Percentiles rank a stretch among this genome's conserved stretches.
Conservation (phyloP, 1,140 invertebrate genomes). For the Tribolium madens region DNA sequence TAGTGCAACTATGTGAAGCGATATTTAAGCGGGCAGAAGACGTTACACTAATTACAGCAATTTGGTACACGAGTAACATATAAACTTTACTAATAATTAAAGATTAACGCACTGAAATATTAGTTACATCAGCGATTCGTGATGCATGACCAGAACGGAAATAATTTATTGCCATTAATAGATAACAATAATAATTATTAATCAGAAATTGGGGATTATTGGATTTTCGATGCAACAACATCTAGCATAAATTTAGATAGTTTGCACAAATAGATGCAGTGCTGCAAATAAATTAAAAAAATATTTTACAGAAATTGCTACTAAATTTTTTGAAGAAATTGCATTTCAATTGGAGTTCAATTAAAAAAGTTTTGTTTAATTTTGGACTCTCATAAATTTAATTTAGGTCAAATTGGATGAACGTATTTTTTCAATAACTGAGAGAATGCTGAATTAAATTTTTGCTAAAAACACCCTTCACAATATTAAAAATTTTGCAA, state of each 20-base stretch:
- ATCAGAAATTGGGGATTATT: not conserved
- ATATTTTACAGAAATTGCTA: too few relatives aligned
- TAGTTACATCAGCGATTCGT: not conserved
- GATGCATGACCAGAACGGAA: constrained; percentile 10
- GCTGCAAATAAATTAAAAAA: too few relatives aligned
- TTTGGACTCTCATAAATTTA: too few relatives aligned
- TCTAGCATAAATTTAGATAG: too few relatives aligned
- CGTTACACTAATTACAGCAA: constrained; percentile 44
- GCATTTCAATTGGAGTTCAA: too few relatives aligned
- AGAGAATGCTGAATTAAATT: too few relatives aligned
- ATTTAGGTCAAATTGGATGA: too few relatives aligned
- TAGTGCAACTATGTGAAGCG: constrained; percentile 39
- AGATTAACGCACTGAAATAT: constrained; percentile 41
- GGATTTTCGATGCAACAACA: not conserved
- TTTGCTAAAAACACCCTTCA: too few relatives aligned
- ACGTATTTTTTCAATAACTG: too few relatives aligned
- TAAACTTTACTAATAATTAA: constrained; percentile 41
- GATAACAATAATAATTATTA: constrained; percentile 12
- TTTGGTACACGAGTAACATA: constrained; percentile 25
- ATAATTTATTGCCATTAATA: constrained; percentile 25
- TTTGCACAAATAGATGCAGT: too few relatives aligned
- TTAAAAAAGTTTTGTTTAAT: too few relatives aligned
- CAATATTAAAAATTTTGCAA: constrained; percentile 1
- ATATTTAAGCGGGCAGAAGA: constrained; percentile 38
- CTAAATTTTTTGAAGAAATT: too few relatives aligned